Evolutionary conservation across 2,797 vertebrate genomes (phyloP), one percentile per base, ranked within the genome.

Genomic region (Syndactyla subalaris): DNA sequence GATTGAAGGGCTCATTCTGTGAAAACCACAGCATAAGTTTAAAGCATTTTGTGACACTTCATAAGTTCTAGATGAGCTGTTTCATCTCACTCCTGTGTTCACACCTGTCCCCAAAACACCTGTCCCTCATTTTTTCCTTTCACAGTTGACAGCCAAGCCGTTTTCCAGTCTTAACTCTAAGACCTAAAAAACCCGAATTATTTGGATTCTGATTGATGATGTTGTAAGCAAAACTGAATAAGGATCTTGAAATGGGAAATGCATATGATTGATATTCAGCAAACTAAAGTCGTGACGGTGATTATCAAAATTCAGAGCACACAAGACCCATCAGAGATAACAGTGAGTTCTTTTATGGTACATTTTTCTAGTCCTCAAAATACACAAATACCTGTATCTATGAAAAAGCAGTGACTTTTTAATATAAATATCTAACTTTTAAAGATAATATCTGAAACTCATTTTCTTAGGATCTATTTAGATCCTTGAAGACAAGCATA

Each of bases 361-460:
- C 24, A 16, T 51, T 95, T 61, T 68, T 66, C 41, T 5, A 3
- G 43, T 83, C 52, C 74, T 94, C 79, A 83, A 90, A 95, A 68
- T 92, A 59, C 32, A 58, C 52, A 82, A 71, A 82, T 55, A 71
- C 59, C 48, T 65, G 13, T 57, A 59, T 73, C 30, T 88, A 67
- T 78, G 70, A 85, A 96, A 95, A 85, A 92, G 49, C 48, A 95
- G 74, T 93, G 71, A 84, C 26, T 80, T 93, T 95, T 95, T 79
- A 83, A 88, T 85, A 92, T 51, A 67, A 87, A 95, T 92, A 85
- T 81, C 59, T 89, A 78, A 43, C 46, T 85, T 95, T 61, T 45
- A 78, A 80, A 51, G 83, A 84, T 55, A 91, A 72, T 85, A 95
- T 43, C 78, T 95, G 62, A 93, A 94, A 68, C 29, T 81, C 27